Conservation (phyloP, 2,113 vertebrate genomes). For the Neofelis nebulosa region DNA sequence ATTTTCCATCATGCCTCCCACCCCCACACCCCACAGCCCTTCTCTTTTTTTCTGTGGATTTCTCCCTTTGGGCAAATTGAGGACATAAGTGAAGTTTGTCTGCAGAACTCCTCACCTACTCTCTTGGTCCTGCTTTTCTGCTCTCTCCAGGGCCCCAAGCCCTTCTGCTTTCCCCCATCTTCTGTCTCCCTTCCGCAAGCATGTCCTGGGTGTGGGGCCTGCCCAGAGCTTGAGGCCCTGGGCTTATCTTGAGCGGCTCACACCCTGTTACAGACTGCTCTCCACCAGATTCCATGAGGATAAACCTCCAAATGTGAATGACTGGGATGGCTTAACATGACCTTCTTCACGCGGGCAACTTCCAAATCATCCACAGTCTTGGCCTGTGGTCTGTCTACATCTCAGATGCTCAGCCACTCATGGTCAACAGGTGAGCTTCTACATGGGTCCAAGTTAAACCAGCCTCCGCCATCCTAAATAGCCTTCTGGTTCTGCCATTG, state of each 20-base stretch:
- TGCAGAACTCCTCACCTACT: neutral
- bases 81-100: neutral
- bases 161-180: neutral
- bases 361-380: neutral
- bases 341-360: no score
- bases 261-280: neutral
- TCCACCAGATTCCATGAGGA: neutral
- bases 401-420: neutral
- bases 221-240: neutral
- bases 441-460: neutral
- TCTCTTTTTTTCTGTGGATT: neutral
- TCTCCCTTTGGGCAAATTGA: neutral
- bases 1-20: neutral
- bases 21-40: neutral
- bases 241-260: neutral
- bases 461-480: neutral
- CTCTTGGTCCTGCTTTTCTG: neutral
- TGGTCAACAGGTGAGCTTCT: neutral
- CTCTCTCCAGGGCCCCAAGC: neutral
- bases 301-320: neutral
- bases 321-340: neutral
- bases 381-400: no score
- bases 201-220: neutral
- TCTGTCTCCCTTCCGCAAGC: neutral
- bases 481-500: neutral